phyloP scores from a whole-genome alignment of 2,113 vertebrate genomes.

The Egretta garzetta region DNA sequence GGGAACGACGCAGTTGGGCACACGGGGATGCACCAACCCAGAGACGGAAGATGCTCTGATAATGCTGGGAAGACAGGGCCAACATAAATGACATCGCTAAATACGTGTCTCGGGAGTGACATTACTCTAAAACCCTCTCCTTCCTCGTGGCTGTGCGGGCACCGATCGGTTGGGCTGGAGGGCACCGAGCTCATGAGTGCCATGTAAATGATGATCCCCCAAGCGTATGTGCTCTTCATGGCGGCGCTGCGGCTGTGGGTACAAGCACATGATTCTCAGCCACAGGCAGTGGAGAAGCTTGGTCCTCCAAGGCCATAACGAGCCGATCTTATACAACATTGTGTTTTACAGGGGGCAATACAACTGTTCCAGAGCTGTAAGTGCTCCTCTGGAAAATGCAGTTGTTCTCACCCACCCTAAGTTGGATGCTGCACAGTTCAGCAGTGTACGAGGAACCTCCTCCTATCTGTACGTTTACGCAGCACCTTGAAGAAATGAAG shows the following conservation, averaged over 20 bases:
- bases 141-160: neutral
- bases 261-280: rapidly evolving
- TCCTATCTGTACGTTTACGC: neutral
- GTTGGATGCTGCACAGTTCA: neutral
- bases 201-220: neutral
- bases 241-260: neutral
- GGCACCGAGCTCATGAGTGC: neutral
- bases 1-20: neutral
- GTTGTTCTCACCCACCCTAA: neutral
- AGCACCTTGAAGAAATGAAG: neutral
- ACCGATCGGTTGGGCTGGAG: neutral
- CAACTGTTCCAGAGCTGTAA: neutral
- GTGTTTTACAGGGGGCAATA: neutral
- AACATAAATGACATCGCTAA: neutral
- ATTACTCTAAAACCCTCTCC: neutral
- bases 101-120: neutral
- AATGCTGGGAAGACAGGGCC: neutral
- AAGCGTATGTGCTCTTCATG: neutral
- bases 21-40: neutral
- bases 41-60: neutral
- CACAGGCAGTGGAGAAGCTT: neutral
- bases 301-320: neutral
- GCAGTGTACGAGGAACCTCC: neutral
- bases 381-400: neutral
- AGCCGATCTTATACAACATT: neutral